A percentile compares a stretch with the other conserved stretches of the same genome.
Evolutionary conservation across 2,797 vertebrate genomes (phyloP).

Genomic region (Steatocranus sp.): DNA sequence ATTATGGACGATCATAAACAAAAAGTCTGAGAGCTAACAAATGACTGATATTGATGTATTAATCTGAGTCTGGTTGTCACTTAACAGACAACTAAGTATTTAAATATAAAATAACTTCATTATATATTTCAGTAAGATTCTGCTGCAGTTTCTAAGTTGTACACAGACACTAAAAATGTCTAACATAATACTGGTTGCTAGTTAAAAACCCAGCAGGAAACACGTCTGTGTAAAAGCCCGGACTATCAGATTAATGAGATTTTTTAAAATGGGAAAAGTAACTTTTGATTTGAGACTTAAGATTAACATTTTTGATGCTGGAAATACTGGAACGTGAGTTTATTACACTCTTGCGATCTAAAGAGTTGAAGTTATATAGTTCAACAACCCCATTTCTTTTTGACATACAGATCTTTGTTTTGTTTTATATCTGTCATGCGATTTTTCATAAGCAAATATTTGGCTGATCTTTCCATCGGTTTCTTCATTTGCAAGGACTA

Average conservation of each 20-base stretch:
- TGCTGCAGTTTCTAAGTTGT: not conserved
- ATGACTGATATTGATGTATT: not conserved
- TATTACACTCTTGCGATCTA: not conserved
- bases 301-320: not conserved
- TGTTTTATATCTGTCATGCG: rapidly evolving
- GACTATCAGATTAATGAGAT: not conserved
- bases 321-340: not conserved
- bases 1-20: not conserved
- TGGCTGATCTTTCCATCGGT: not conserved
- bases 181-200: not conserved
- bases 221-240: not conserved
- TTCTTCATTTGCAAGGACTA: not conserved
- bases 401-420: not conserved
- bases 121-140: not conserved
- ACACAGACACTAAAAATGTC: not conserved
- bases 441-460: not conserved
- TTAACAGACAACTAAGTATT: not conserved
- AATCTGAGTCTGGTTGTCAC: not conserved
- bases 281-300: not conserved
- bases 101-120: not conserved
- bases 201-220: not conserved
- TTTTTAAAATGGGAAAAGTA: not conserved
- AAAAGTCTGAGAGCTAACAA: not conserved
- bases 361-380: not conserved
- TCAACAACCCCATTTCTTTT: not conserved